Evolutionary conservation across 2,113 vertebrate genomes (phyloP), one percentile per base, ranked within the genome.

Genomic region (Psilopogon haemacephalus): DNA sequence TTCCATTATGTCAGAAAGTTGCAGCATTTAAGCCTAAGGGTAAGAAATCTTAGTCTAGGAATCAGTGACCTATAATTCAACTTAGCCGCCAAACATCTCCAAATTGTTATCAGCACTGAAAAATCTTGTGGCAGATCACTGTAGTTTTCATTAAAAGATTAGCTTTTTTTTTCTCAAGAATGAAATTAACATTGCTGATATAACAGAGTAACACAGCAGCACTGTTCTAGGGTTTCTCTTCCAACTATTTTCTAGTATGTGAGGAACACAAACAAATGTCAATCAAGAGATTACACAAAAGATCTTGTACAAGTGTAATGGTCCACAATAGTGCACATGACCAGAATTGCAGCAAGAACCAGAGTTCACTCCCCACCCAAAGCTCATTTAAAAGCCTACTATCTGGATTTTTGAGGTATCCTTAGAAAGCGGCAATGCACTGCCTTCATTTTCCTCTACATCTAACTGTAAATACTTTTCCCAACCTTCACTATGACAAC

Each of bases 271-370:
- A 86, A 48, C 38, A 42, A 46, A 1, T 12, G 30, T 4, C 48
- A 75, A 54, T 28, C 8, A 56, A 86, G 26, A 73, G 15, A 84
- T 64, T 14, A 71, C n/a, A n/a, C n/a, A n/a, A n/a, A n/a, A 9
- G 20, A 38, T 35, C 54, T 37, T 48, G 42, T 44, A 46, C n/a
- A 75, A n/a, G 19, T 6, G 6, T 21, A 72, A 87, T 12, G 23
- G 84, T 71, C 50, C 8, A 1, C 42, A 55, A 67, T 6, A 46
- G 10, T 2, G 4, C 40, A 33, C 0, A 0, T 10, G 30, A 86
- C 3, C 28, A 70, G n/a, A 88, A 70, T 2, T 28, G 18, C 2
- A 80, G n/a, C 37, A 90, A 32, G 24, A 91, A 33, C 1, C 24
- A 12, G 35, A 44, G 37, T 14, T 75, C 40, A 18, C 6, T 40